Conservation (phyloP, 2,888 invertebrate species). For the Latrodectus hesperus region DNA sequence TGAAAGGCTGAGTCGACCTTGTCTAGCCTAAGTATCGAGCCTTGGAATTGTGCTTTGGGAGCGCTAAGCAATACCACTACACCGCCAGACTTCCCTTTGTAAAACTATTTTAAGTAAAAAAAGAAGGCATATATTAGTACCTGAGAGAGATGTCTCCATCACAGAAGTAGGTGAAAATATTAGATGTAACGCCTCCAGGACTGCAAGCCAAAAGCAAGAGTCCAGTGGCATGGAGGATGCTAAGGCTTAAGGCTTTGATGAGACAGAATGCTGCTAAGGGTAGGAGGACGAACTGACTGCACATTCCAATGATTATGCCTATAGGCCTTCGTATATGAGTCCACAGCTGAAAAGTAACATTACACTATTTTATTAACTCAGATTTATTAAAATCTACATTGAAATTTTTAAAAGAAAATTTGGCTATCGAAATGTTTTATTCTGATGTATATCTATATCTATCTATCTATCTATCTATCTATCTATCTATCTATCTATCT, state of each 20-base stretch:
- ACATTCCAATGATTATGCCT: constrained; percentile 73
- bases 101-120: no score
- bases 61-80: no score
- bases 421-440: no score
- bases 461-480: no score
- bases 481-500: no score
- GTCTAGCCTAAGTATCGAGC: no score
- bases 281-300: constrained; percentile 73
- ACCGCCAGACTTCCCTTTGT: no score
- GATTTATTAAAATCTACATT: no score
- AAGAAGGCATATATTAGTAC: constrained; percentile 63
- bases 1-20: no score
- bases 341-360: constrained; percentile 69
- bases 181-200: constrained; percentile 74
- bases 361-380: background rate
- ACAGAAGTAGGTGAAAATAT: constrained; percentile 74
- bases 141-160: constrained; percentile 74
- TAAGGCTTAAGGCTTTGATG: constrained; percentile 72
- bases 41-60: no score
- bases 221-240: constrained; percentile 72
- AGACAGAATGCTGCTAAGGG: constrained; percentile 73
- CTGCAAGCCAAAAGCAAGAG: constrained; percentile 73
- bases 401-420: no score
- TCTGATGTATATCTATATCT: no score
- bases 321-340: constrained; percentile 72